phyloP scores from a whole-genome alignment of 2,888 invertebrate genomes.

The Leucophenga maculata region DNA sequence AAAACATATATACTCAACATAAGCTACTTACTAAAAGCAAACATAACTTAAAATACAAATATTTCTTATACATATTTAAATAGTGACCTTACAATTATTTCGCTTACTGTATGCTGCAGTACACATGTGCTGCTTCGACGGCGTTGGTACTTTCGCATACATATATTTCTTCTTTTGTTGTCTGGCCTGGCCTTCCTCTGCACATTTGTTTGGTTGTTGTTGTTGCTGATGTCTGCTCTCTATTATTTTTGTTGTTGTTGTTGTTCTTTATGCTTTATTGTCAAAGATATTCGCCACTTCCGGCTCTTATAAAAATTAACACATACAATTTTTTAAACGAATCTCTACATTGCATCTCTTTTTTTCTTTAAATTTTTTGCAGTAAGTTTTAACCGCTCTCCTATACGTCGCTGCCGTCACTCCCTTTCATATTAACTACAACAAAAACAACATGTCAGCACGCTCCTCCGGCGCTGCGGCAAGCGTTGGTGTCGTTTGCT shows the following conservation, averaged over 20 bases:
- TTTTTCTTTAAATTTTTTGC: slow-evolving; percentile 29
- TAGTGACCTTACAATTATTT: slow-evolving; percentile 44
- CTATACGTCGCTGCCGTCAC: too few relatives aligned
- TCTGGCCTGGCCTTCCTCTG: slow-evolving; percentile 41
- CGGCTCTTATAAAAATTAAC: slow-evolving; percentile 39
- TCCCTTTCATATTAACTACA: slow-evolving; percentile 20
- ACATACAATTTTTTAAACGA: background rate
- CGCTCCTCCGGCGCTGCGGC: slow-evolving; percentile 37
- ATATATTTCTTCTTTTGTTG: slow-evolving; percentile 25
- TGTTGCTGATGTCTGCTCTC: slow-evolving; percentile 39
- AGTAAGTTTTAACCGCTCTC: background rate
- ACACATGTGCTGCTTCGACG: too few relatives aligned
- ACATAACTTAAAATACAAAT: too few relatives aligned
- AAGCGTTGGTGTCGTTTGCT: slow-evolving; percentile 13
- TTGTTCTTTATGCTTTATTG: slow-evolving; percentile 44
- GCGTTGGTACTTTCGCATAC: too few relatives aligned
- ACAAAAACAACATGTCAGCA: slow-evolving; percentile 46
- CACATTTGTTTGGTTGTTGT: slow-evolving; percentile 6
- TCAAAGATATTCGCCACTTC: slow-evolving; percentile 41
- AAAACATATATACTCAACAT: too few relatives aligned
- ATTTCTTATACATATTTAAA: too few relatives aligned
- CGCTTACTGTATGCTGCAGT: slow-evolving; percentile 43
- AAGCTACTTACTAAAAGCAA: too few relatives aligned
- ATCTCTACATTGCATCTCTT: slow-evolving; percentile 11
- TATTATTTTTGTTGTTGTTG: slow-evolving; percentile 40